Conservation (phyloP, 2,113 vertebrate genomes). For the Eretmochelys imbricata region DNA sequence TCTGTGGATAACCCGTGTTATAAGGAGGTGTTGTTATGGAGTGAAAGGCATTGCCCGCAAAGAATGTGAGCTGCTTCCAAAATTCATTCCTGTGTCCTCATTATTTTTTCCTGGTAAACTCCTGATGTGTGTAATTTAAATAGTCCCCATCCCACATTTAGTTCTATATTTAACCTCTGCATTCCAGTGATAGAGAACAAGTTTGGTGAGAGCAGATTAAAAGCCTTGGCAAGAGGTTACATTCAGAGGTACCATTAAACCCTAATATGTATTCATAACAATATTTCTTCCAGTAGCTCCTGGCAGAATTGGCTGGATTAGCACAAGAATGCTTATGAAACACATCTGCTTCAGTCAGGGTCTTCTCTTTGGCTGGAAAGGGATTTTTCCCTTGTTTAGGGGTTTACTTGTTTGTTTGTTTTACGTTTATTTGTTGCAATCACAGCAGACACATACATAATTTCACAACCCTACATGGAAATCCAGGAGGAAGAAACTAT, state of each 20-base stretch:
- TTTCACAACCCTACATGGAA: conserved; percentile 69
- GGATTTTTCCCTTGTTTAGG: conserved; percentile 34
- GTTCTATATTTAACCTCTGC: neutral
- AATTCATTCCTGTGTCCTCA: neutral
- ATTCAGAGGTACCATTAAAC: neutral
- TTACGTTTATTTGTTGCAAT: conserved; percentile 41
- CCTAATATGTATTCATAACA: neutral
- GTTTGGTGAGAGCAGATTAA: neutral
- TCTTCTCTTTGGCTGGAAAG: rapidly evolving
- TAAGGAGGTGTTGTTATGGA: neutral
- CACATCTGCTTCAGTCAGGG: neutral
- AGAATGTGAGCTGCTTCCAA: neutral
- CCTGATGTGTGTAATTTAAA: neutral
- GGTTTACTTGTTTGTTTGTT: conserved; percentile 36
- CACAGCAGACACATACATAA: conserved; percentile 37
- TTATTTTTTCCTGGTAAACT: neutral
- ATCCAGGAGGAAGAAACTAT: conserved; percentile 52
- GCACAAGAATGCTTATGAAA: neutral
- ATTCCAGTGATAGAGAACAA: neutral
- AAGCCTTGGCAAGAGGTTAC: neutral
- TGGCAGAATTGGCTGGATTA: neutral
- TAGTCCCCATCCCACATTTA: rapidly evolving
- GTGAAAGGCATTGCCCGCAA: neutral
- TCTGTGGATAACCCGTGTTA: neutral
- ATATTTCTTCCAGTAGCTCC: neutral